Conservation (phyloP, 2,113 vertebrate genomes). For the Ranitomeya variabilis region DNA sequence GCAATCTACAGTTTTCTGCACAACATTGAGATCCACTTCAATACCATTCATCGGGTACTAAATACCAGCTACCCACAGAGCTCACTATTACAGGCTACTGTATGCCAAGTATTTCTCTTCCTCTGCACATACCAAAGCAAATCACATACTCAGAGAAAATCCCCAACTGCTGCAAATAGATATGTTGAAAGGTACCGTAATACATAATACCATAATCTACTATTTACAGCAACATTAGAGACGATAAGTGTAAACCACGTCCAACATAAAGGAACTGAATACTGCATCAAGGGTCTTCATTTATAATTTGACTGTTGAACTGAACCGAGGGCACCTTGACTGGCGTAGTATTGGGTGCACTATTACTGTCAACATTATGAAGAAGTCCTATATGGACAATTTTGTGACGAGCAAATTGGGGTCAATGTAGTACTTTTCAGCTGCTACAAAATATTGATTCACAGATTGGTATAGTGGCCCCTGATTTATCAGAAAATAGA, state of each 20-base stretch:
- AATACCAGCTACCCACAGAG: constrained; percentile 13
- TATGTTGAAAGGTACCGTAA: not conserved
- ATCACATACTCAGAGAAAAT: constrained; percentile 45
- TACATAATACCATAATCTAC: constrained; percentile 7
- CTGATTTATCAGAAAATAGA: no score
- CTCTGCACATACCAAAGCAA: constrained; percentile 19
- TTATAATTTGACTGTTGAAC: not conserved
- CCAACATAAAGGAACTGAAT: not conserved
- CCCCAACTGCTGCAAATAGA: constrained; percentile 43
- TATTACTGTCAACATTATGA: not conserved
- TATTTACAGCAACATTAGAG: constrained; percentile 43
- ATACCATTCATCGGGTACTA: constrained; percentile 1
- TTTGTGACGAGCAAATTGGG: no score
- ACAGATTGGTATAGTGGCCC: no score
- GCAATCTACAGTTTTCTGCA: constrained; percentile 18
- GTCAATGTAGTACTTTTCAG: no score
- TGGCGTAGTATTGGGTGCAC: not conserved
- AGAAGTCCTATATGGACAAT: not conserved
- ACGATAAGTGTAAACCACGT: not conserved
- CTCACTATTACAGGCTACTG: not conserved
- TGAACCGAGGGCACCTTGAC: not conserved
- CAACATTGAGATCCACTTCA: constrained; percentile 29
- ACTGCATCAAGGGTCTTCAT: not conserved
- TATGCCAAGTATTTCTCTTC: not conserved
- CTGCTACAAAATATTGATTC: no score